Conservation (phyloP, 2,888 invertebrate genomes). For the Drosophila paramelanica region DNA sequence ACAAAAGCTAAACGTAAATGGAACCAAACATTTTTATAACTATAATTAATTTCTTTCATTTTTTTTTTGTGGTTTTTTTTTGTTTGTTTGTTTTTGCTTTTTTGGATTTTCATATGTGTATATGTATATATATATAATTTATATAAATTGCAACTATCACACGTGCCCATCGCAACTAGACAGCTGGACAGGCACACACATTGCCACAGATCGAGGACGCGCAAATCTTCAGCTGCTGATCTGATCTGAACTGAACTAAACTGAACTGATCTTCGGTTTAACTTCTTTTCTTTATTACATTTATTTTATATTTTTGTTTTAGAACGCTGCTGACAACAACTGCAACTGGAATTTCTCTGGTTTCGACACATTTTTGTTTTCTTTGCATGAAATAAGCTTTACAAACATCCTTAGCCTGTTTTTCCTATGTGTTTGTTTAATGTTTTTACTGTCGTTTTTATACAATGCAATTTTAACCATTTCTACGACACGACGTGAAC, state of each 20-base stretch:
- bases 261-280: constrained; percentile 49
- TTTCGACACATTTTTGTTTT: constrained; percentile 9
- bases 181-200: constrained; percentile 70
- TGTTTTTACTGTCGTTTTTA: constrained; percentile 32
- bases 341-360: constrained; percentile 74
- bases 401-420: constrained; percentile 50
- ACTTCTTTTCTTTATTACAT: constrained; percentile 15
- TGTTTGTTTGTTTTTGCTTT: constrained; percentile 35
- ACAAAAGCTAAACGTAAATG: constrained; percentile 53
- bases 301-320: constrained; percentile 25
- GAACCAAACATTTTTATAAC: constrained; percentile 48
- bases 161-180: constrained; percentile 68
- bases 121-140: constrained; percentile 63
- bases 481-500: constrained; percentile 69
- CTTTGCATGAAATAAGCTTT: constrained; percentile 36
- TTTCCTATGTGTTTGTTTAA: constrained; percentile 15
- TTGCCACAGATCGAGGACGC: constrained; percentile 71
- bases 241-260: constrained; percentile 59
- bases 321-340: constrained; percentile 77
- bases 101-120: constrained; percentile 36
- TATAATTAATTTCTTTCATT: constrained; percentile 59
- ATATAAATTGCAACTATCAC: constrained; percentile 81
- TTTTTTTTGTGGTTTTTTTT: constrained; percentile 43
- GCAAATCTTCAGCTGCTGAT: constrained; percentile 65
- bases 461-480: constrained; percentile 71